Percentiles rank a stretch among this genome's conserved stretches.
Conservation (phyloP, 2,113 vertebrate species). For the human region DNA sequence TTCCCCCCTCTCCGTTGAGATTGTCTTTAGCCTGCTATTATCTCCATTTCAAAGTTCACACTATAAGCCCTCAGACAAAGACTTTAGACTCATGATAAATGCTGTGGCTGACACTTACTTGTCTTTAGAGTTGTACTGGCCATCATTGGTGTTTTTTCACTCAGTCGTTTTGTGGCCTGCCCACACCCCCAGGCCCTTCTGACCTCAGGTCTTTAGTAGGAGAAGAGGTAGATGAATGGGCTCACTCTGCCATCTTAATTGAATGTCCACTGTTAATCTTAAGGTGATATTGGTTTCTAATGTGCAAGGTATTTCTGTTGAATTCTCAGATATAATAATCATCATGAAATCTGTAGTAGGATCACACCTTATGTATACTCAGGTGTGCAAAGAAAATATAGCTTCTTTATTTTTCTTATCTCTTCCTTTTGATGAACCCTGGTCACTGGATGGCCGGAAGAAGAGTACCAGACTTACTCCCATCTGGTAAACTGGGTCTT, state of each 20-base stretch:
- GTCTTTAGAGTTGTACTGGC: neutral
- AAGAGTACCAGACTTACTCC: neutral
- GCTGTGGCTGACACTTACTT: neutral
- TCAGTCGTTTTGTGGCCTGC: neutral
- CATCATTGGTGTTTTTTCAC: neutral
- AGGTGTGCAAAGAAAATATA: constrained; percentile 1
- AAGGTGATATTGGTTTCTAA: neutral
- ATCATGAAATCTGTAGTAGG: neutral
- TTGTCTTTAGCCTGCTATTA: neutral
- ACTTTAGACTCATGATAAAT: constrained; percentile 21
- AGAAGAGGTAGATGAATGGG: neutral
- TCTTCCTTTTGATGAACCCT: constrained; percentile 26
- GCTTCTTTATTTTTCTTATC: neutral
- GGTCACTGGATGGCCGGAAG: neutral
- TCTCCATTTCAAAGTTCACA: constrained; percentile 44
- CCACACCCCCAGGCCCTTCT: neutral
- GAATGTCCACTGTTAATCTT: constrained; percentile 1
- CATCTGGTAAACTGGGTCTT: constrained; percentile 12
- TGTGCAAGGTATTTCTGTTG: neutral
- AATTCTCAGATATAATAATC: constrained; percentile 5
- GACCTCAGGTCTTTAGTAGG: neutral
- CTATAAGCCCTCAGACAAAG: neutral
- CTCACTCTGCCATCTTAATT: neutral
- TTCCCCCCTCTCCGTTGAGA: neutral
- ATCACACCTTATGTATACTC: neutral